A percentile compares a stretch with the other conserved stretches of the same genome.
phyloP scores from a whole-genome alignment of 2,797 vertebrate species.

The Pogoniulus pusillus region DNA sequence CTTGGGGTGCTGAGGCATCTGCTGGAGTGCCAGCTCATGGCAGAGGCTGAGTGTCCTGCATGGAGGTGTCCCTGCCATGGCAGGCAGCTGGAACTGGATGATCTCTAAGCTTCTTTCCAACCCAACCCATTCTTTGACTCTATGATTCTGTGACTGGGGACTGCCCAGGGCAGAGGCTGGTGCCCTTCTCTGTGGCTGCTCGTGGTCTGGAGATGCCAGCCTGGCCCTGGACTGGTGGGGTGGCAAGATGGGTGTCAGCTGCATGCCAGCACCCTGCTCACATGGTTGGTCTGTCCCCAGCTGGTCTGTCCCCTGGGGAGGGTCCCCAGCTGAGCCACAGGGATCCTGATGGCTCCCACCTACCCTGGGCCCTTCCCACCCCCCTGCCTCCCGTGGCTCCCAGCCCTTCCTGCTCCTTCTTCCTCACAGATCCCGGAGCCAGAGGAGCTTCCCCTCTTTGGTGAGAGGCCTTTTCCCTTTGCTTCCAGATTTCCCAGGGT shows the following conservation, averaged over 20 bases:
- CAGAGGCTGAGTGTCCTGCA: neutral
- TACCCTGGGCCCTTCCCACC: neutral
- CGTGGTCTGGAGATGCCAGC: accelerated
- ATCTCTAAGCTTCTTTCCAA: too few species aligned
- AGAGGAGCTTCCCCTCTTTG: neutral
- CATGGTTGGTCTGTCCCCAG: too few species aligned
- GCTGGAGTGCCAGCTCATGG: neutral
- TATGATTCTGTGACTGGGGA: neutral
- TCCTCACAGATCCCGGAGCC: neutral
- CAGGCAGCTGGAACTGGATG: too few species aligned
- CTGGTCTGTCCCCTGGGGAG: neutral
- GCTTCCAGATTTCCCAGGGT: neutral
- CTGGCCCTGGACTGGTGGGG: accelerated
- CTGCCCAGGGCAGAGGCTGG: neutral
- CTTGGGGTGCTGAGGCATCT: neutral
- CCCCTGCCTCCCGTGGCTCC: neutral
- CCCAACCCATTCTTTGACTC: too few species aligned
- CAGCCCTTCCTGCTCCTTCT: neutral
- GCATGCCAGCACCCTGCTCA: accelerated
- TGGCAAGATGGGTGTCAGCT: neutral
- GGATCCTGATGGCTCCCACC: neutral
- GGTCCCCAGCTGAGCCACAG: neutral
- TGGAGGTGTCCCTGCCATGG: neutral
- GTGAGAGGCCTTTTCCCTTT: neutral
- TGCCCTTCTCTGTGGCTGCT: neutral